Base-by-base conservation (phyloP, 2,113 vertebrate genomes). In the Turnix velox region DNA sequence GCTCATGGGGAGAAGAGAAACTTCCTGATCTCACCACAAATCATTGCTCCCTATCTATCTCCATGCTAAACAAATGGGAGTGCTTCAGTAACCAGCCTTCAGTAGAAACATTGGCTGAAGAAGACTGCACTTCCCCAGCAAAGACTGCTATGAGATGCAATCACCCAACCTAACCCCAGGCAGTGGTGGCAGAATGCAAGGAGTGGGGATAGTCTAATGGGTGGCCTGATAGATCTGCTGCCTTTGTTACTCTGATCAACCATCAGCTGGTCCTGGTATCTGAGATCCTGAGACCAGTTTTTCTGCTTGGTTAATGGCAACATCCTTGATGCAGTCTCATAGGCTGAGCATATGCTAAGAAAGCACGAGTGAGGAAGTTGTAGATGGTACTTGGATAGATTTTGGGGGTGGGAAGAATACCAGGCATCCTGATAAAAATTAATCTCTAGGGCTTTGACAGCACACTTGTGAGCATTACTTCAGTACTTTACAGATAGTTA, bases 11-110 rank as follows among this genome's bases (percentile, higher is more conserved):
- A 95, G 90, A 90, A 77, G 58, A 84, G 73, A 77, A 84, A 42
- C 76, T 77, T 93, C 65, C 51, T 52, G 51, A 86, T 88, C 92
- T 93, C 59, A 84, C 93, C 95, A 74, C 83, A 78, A 1, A 75
- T 61, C 72, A 45, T 28, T 0, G 0, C 23, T 88, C 83, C 68
- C 28, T 66, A 59, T 43, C 68, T 86, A 18, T 18, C n/a, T 59
- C 39, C 2, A 2, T 31, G 35, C 57, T 51, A 31, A 84, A 88
- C 61, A 59, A 59, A 33, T 5, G 25, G 61, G 80, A 91, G 19
- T 6, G n/a, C 14, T 72, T 78, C 19, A 6, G 17, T 46, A 81
- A 75, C 39, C 40, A 81, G 52, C 57, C 77, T 84, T 67, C 51
- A 51, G 55, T 45, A 84, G n/a, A 33, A 87, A 77, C 9, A 5